Conservation (phyloP, 2,888 invertebrate genomes). For the Miltochrista miniata region DNA sequence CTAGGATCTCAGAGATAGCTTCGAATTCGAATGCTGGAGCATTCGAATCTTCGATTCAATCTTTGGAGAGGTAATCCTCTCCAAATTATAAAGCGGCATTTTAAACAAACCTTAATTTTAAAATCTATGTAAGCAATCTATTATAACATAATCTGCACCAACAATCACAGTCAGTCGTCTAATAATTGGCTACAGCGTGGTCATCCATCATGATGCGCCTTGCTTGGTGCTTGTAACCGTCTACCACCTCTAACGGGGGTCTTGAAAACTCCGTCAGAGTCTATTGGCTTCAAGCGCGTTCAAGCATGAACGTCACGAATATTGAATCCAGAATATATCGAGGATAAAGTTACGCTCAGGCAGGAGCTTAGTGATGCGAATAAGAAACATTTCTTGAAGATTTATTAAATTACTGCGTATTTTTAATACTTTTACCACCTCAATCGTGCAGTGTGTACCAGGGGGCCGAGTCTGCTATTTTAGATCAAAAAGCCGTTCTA, state of each 20-base stretch:
- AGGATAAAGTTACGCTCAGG: neutral
- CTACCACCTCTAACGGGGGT: slow-evolving; percentile 28
- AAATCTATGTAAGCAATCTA: neutral
- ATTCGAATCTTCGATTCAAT: no score
- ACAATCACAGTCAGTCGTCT: slow-evolving; percentile 8
- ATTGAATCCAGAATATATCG: neutral
- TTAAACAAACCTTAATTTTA: neutral
- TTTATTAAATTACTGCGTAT: neutral
- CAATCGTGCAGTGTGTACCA: no score
- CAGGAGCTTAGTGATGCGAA: neutral
- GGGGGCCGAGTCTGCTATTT: no score
- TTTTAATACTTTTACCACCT: no score
- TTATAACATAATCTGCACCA: no score
- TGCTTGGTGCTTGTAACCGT: slow-evolving; percentile 37
- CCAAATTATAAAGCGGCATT: neutral
- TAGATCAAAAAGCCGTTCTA: no score
- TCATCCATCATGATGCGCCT: slow-evolving; percentile 38
- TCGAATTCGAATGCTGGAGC: no score
- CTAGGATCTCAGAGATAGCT: no score
- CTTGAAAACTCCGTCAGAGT: slow-evolving; percentile 47
- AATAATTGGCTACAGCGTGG: slow-evolving; percentile 34
- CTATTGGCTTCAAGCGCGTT: slow-evolving; percentile 46
- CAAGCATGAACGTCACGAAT: slow-evolving; percentile 26
- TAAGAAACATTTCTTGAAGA: neutral
- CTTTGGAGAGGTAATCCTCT: no score